A percentile compares a stretch with the other conserved stretches of the same genome.
Evolutionary conservation across 2,113 vertebrate genomes (phyloP).

Genomic region (Uria aalge): DNA sequence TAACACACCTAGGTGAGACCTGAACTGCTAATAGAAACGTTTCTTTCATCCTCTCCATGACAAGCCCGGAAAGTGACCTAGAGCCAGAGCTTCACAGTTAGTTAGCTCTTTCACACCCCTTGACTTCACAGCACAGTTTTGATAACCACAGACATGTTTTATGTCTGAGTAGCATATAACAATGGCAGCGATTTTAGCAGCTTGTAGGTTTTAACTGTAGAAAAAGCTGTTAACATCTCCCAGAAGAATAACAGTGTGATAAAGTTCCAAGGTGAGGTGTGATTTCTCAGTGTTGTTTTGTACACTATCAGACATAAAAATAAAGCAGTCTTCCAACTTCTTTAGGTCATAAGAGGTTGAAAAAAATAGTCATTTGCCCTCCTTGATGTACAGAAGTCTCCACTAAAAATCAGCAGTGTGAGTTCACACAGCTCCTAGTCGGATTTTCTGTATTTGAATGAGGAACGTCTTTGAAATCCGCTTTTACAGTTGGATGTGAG

Average conservation of each 20-base stretch:
- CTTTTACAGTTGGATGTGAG: neutral
- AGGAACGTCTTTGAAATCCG: neutral
- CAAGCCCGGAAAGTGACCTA: neutral
- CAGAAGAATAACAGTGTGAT: neutral
- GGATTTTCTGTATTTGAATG: neutral
- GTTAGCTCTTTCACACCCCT: neutral
- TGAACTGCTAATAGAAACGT: neutral
- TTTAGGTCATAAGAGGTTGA: neutral
- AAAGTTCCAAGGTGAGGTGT: neutral
- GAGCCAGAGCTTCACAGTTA: neutral
- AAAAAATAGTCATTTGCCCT: neutral
- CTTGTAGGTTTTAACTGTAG: neutral
- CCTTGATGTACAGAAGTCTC: neutral
- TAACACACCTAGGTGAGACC: neutral
- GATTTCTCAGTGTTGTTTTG: neutral
- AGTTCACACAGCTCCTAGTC: neutral
- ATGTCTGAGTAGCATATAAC: neutral
- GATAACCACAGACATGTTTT: neutral
- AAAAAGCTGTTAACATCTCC: neutral
- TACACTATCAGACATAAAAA: neutral
- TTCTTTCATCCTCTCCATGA: neutral
- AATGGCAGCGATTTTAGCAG: neutral
- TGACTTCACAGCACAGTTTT: neutral
- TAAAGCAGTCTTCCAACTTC: neutral
- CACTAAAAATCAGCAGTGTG: neutral